Evolutionary conservation across 2,888 invertebrate genomes (phyloP), one percentile per base, ranked within the genome.

Genomic region (Amphipoea oculea): DNA sequence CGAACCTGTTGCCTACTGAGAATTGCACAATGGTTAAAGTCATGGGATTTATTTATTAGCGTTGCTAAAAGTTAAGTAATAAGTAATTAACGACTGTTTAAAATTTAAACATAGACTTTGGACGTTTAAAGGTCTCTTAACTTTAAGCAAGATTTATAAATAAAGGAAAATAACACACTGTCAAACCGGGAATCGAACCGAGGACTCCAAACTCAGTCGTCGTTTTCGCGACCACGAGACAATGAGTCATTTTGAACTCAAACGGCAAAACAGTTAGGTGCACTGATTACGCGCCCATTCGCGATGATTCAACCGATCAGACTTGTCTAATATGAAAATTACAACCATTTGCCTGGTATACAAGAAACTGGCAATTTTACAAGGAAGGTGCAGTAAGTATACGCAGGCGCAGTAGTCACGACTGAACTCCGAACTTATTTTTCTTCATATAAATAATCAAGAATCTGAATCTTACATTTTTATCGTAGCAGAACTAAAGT

Each of bases 371-470:
- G 48, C 60, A 57, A 73, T 77, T 84, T 87, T 81, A 79, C 88
- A 84, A 73, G 20, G 36, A 40, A 66, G 36, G 17, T 20, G 20
- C 20, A 89, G 88, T 66, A 66, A 12, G 12, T 51, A 36, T 36
- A 20, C 14, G n/a, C 69, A 54, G 54, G 87, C 88, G 87, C 86
- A 78, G 74, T 76, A 87, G 89, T 92, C 92, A 92, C 92, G 92
- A 91, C 81, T 86, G 17, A 69, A 77, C 82, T 78, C 82, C 80
- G 63, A 87, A 77, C 79, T 79, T 84, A 83, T 82, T 85, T 78
- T 78, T 79, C 76, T 82, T 40, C 45, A 57, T 71, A 6, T 48
- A 63, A 76, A 76, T 81, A 72, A 82, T 82, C 70, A 65, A 67
- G 60, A 72, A 40, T 65, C 20, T 20, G 4, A 23, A 75, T 68